Base-by-base conservation (phyloP, 2,113 vertebrate species). In the Channa maculata region DNA sequence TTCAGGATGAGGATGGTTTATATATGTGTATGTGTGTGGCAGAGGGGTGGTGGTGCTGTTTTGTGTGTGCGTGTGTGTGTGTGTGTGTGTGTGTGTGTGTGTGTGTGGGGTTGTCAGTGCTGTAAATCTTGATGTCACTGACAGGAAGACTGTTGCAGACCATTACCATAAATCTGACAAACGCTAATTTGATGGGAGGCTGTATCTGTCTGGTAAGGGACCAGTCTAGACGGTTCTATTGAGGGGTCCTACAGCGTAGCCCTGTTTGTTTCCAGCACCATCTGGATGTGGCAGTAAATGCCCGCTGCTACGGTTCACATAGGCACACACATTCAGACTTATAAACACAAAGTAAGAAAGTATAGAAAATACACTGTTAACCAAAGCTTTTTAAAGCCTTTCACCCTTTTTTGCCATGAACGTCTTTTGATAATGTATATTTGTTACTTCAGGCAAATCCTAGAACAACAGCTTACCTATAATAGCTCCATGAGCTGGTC, bases 91-190 rank as follows among this genome's bases (percentile, higher is more conserved):
- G 86, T 86, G 78, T 58, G 76, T 24, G 24, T 24, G 24, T 24
- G 24, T 24, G 24, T n/a, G 79, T 73, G 78, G 50, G 75, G 87
- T 78, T 75, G 86, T 81, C 66, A 91, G 89, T 94, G 93, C 95
- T 95, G 93, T 98, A 98, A 99, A 99, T 99, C 97, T 97, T 95
- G 92, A 96, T 95, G 96, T 96, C 97, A 98, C 92, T 96, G 96
- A 98, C 96, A 97, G 96, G 96, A 97, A 98, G 95, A 96, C 96
- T 97, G 96, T 96, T 96, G 96, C 93, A 93, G 95, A 95, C 96
- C 96, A 97, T 98, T 97, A 97, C 96, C 97, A 98, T 98, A 99
- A 98, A 99, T 97, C 96, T 98, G 97, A 98, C 97, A 98, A 98
- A 97, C 95, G 91, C 96, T 97, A 97, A 98, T 98, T 98, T 98